These are phyloP conservation scores for Cygnus atratus DNA, from an alignment of 2,113 vertebrate species.

Conservation along the genomic window DNA sequence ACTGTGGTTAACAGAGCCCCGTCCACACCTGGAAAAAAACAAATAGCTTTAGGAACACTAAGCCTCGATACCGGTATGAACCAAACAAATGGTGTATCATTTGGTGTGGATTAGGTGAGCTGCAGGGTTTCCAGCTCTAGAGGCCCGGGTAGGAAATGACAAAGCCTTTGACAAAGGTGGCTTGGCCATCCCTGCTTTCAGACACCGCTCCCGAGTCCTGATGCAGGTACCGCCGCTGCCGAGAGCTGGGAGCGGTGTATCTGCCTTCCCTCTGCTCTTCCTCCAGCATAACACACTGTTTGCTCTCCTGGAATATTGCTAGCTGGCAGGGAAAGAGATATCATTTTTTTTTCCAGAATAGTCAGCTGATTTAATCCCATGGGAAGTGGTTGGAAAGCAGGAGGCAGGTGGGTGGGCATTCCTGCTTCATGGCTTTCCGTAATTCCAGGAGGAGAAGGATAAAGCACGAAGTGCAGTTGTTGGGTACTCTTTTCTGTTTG, in stretches of 20 bases:
- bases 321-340: background rate
- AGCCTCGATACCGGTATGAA: conserved; percentile 14
- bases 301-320: background rate
- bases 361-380: conserved; percentile 17
- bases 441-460: conserved; percentile 57
- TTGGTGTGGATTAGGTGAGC: background rate
- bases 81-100: background rate
- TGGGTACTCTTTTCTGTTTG: conserved; percentile 60
- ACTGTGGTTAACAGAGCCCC: background rate
- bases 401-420: conserved; percentile 35
- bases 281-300: background rate
- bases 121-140: background rate
- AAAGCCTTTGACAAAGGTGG: background rate
- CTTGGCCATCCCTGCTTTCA: background rate
- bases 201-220: background rate
- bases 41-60: background rate
- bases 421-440: conserved; percentile 42
- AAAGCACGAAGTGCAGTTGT: conserved; percentile 47
- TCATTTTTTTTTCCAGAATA: background rate
- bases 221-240: background rate
- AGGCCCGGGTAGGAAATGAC: background rate
- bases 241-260: fast-evolving
- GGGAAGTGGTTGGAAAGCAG: conserved; percentile 34
- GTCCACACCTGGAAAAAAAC: background rate
- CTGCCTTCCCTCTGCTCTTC: background rate